Conservation (phyloP, 1,140 invertebrate species). For the Batillaria attramentaria region DNA sequence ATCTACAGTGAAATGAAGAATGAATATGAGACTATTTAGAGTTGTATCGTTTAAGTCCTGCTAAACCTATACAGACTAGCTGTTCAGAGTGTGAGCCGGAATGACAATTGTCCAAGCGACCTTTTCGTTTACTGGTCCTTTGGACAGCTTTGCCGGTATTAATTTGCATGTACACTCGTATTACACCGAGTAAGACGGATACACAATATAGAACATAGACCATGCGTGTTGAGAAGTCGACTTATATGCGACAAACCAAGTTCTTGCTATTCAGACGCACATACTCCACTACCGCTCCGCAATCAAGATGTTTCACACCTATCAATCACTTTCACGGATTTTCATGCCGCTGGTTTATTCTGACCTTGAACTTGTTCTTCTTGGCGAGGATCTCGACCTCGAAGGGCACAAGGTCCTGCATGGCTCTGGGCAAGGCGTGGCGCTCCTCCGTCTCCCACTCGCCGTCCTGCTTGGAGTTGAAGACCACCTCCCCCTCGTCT, state of each 20-base stretch:
- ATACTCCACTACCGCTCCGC: neutral
- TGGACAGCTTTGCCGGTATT: too few relatives aligned
- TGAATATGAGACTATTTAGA: too few relatives aligned
- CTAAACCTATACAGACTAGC: too few relatives aligned
- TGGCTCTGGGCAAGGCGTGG: constrained; percentile 76
- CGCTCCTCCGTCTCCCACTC: constrained; percentile 80
- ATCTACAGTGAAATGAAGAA: too few relatives aligned
- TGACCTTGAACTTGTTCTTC: constrained; percentile 79
- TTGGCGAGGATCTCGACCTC: constrained; percentile 85
- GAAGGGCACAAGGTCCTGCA: constrained; percentile 80
- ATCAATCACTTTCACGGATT: neutral
- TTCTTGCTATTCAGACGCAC: neutral
- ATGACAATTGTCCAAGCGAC: too few relatives aligned
- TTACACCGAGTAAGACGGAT: too few relatives aligned
- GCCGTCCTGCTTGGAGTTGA: constrained; percentile 79
- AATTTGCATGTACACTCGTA: too few relatives aligned
- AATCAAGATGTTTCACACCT: neutral
- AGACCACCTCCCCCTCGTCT: constrained; percentile 76
- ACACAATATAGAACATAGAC: too few relatives aligned
- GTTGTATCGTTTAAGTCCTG: too few relatives aligned
- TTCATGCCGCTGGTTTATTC: neutral
- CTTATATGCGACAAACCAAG: neutral
- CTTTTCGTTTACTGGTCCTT: too few relatives aligned
- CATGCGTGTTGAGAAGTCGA: too few relatives aligned
- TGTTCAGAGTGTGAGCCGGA: too few relatives aligned